Conservation (phyloP, 2,113 vertebrate genomes). For the Myxocyprinus asiaticus region DNA sequence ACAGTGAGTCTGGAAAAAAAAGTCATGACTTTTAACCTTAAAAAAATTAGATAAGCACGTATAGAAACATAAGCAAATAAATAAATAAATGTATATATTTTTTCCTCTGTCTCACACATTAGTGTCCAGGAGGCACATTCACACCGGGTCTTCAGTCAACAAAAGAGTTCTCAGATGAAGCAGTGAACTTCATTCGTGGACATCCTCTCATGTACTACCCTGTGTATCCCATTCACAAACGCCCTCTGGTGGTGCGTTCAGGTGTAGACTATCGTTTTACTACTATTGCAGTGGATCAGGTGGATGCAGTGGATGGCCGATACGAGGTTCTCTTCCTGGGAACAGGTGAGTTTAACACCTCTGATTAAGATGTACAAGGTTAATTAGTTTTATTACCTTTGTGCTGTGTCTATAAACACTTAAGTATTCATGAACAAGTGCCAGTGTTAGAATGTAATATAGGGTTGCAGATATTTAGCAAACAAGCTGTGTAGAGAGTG, state of each 20-base stretch:
- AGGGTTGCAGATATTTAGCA: not conserved
- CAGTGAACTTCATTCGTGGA: constrained; percentile 80
- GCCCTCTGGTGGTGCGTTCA: constrained; percentile 81
- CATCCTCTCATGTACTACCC: constrained; percentile 83
- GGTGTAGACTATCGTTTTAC: constrained; percentile 83
- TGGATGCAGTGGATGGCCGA: constrained; percentile 81
- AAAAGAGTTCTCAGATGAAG: constrained; percentile 82
- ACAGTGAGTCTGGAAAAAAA: constrained; percentile 67
- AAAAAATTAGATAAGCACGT: too few species aligned
- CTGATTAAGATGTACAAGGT: too few species aligned
- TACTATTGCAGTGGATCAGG: constrained; percentile 80
- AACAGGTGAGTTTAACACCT: constrained; percentile 69
- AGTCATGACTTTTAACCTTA: too few species aligned
- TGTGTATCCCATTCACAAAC: constrained; percentile 81
- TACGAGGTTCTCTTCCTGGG: constrained; percentile 85
- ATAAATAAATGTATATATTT: not conserved
- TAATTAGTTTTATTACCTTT: too few species aligned
- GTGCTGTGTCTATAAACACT: not conserved
- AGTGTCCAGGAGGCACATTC: constrained; percentile 86
- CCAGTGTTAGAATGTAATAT: not conserved
- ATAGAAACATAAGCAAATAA: too few species aligned
- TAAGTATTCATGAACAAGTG: not conserved
- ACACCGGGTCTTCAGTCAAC: constrained; percentile 80
- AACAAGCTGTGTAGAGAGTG: too few species aligned
- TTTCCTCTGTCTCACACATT: constrained; percentile 1